These are phyloP conservation scores for Thaleichthys pacificus DNA, from an alignment of 2,797 vertebrate genomes.

Conservation along the genomic window DNA sequence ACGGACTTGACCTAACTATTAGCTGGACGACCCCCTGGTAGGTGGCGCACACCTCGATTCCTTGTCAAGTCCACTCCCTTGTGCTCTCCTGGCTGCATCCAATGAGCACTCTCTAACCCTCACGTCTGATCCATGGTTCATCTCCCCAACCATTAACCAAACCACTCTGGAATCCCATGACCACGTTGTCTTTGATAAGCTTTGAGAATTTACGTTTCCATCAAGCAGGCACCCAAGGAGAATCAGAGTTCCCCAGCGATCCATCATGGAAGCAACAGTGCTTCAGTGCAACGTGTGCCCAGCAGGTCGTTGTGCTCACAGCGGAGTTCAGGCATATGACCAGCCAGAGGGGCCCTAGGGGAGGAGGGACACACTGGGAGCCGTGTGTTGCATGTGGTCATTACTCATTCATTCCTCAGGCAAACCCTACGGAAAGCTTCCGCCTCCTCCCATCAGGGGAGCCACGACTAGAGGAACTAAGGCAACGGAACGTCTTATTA, in stretches of 20 bases:
- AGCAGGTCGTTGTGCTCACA: conserved; percentile 50
- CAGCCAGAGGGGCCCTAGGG: conserved; percentile 23
- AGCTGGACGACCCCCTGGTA: conserved; percentile 33
- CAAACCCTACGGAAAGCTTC: conserved; percentile 33
- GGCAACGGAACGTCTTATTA: conserved; percentile 34
- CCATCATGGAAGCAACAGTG: conserved; percentile 45
- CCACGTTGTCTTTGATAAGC: conserved; percentile 16
- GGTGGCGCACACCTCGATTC: conserved; percentile 45
- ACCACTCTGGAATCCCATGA: background rate
- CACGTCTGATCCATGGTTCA: background rate
- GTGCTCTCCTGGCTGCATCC: background rate
- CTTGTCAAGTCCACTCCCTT: conserved; percentile 49
- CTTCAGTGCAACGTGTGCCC: conserved; percentile 35
- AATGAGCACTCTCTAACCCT: background rate
- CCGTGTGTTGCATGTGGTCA: conserved; percentile 54
- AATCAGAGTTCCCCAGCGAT: conserved; percentile 50
- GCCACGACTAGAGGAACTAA: conserved; percentile 32
- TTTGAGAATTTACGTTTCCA: conserved; percentile 34
- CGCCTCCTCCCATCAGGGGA: conserved; percentile 30
- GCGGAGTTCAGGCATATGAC: conserved; percentile 41
- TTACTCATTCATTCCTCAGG: conserved; percentile 51
- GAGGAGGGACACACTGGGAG: conserved; percentile 29
- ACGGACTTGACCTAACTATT: conserved; percentile 62
- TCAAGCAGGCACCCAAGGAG: conserved; percentile 42
- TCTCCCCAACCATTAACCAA: background rate